Conservation (phyloP, 2,888 invertebrate species). For the Temnothorax unifasciatus region DNA sequence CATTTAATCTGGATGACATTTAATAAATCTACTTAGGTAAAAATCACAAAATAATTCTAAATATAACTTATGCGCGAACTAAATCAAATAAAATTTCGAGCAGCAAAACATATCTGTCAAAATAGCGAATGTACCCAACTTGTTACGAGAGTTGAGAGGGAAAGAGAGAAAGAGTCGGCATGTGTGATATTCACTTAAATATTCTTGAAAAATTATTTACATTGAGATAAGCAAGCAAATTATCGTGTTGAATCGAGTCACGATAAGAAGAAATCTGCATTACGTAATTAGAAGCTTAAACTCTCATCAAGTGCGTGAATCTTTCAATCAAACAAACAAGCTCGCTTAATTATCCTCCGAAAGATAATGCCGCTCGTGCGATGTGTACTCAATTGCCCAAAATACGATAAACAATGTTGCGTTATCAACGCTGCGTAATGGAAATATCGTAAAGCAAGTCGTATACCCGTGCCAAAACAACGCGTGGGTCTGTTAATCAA, state of each 20-base stretch:
- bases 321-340: slow-evolving; percentile 41
- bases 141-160: background rate
- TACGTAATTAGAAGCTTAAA: slow-evolving; percentile 24
- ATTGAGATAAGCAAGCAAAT: slow-evolving; percentile 9
- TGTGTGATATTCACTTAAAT: background rate
- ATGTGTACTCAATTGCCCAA: slow-evolving; percentile 41
- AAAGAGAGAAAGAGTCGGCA: background rate
- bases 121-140: background rate
- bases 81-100: background rate
- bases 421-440: slow-evolving; percentile 10
- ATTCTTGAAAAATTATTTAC: slow-evolving; percentile 25
- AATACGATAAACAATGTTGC: slow-evolving; percentile 31
- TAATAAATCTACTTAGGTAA: slow-evolving; percentile 1
- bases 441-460: slow-evolving; percentile 12
- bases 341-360: slow-evolving; percentile 11
- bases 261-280: slow-evolving; percentile 36
- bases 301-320: too few relatives aligned
- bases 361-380: slow-evolving; percentile 27
- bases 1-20: background rate
- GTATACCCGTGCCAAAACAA: background rate
- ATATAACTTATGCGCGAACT: background rate
- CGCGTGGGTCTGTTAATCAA: background rate
- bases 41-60: background rate
- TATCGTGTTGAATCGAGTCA: background rate
- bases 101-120: background rate